phyloP scores from a whole-genome alignment of 2,888 invertebrate species.

The Eulithis testata region DNA sequence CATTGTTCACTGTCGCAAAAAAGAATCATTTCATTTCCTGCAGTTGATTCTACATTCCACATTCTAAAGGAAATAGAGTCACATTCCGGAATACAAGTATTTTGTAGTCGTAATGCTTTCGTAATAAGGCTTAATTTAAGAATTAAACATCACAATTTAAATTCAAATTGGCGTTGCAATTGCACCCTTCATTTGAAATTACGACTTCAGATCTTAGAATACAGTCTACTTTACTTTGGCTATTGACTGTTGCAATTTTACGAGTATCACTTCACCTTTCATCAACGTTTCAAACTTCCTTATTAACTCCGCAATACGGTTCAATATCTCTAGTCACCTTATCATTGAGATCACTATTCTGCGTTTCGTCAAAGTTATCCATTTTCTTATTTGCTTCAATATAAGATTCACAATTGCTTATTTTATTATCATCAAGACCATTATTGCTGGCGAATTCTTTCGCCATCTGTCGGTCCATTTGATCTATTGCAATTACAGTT shows the following conservation, averaged over 20 bases:
- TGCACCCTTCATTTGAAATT: slow-evolving; percentile 11
- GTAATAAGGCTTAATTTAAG: slow-evolving; percentile 39
- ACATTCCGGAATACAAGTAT: slow-evolving; percentile 37
- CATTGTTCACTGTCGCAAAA: neutral
- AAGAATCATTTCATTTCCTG: slow-evolving; percentile 19
- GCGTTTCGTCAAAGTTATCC: slow-evolving; percentile 15
- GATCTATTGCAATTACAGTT: slow-evolving; percentile 79
- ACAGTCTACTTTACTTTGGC: slow-evolving; percentile 21
- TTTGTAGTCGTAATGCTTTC: slow-evolving; percentile 37
- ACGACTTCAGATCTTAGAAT: slow-evolving; percentile 9
- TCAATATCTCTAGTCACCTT: slow-evolving; percentile 24
- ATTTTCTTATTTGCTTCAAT: slow-evolving; percentile 11
- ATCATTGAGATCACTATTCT: slow-evolving; percentile 28
- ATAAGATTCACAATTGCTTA: slow-evolving; percentile 31
- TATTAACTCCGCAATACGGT: slow-evolving; percentile 23
- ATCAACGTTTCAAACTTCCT: slow-evolving; percentile 19
- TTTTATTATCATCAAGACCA: slow-evolving; percentile 31
- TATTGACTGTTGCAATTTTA: slow-evolving; percentile 38
- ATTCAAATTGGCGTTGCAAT: slow-evolving; percentile 30
- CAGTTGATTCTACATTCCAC: slow-evolving; percentile 25
- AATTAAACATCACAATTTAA: slow-evolving; percentile 38
- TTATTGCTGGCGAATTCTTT: slow-evolving; percentile 49
- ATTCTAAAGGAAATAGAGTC: slow-evolving; percentile 40
- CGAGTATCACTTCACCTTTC: slow-evolving; percentile 22
- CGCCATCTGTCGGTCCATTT: slow-evolving; percentile 67